phyloP scores from a whole-genome alignment of 2,888 invertebrate genomes.

The Gnatocerus cornutus region DNA sequence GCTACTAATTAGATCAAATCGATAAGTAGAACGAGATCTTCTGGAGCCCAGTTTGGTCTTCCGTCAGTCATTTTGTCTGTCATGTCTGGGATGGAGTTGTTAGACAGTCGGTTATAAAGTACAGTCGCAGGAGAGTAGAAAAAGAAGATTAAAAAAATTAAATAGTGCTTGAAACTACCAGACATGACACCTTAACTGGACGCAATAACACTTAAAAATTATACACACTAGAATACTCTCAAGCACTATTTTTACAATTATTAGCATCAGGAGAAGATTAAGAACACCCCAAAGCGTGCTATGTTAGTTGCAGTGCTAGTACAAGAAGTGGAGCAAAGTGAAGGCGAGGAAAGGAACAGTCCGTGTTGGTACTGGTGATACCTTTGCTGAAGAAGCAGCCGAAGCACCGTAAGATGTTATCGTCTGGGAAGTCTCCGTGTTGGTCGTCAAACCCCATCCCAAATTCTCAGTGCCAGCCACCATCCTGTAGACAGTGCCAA shows the following conservation, averaged over 20 bases:
- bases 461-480: conserved; percentile 85
- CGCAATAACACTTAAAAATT: conserved; percentile 17
- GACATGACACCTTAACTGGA: conserved; percentile 62
- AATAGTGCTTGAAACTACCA: conserved; percentile 64
- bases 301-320: conserved; percentile 26
- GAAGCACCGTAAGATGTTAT: conserved; percentile 51
- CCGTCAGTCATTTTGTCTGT: conserved; percentile 56
- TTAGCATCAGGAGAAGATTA: conserved; percentile 10
- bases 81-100: conserved; percentile 61
- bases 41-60: conserved; percentile 18
- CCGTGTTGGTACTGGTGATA: conserved; percentile 54
- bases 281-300: conserved; percentile 20
- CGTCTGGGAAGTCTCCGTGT: conserved; percentile 71
- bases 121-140: conserved; percentile 47
- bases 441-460: conserved; percentile 80
- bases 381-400: conserved; percentile 56
- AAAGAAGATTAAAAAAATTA: conserved; percentile 41
- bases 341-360: conserved; percentile 20
- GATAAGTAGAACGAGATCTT: conserved; percentile 15
- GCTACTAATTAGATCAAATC: conserved; percentile 12
- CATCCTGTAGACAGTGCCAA: conserved; percentile 85
- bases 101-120: conserved; percentile 42
- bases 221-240: conserved; percentile 54
- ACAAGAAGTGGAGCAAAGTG: conserved; percentile 1
- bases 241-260: conserved; percentile 63